Percentiles rank a stretch among this genome's conserved stretches.
Evolutionary conservation across 2,888 invertebrate species (phyloP).

Genomic region (Tipula vernalis): DNA sequence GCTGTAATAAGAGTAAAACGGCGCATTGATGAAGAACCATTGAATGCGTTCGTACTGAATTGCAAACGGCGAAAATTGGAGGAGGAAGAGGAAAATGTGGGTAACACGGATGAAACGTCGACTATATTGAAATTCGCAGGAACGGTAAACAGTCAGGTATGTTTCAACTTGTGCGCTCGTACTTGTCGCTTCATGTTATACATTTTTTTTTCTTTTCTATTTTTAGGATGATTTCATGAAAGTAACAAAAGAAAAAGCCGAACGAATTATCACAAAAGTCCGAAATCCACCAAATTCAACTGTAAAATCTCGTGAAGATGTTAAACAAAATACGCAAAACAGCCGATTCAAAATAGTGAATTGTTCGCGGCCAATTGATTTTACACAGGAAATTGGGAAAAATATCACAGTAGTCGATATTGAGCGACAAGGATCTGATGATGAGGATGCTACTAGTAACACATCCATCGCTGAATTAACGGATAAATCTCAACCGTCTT

Average conservation of each 20-base stretch:
- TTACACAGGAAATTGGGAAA: slow-evolving; percentile 20
- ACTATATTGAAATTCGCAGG: slow-evolving; percentile 59
- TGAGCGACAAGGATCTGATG: slow-evolving; percentile 30
- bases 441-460: slow-evolving; percentile 12
- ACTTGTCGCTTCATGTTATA: too few species aligned
- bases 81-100: slow-evolving; percentile 21
- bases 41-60: slow-evolving; percentile 54
- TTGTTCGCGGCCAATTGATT: slow-evolving; percentile 38
- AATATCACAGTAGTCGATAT: slow-evolving; percentile 45
- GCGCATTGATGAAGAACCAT: slow-evolving; percentile 55
- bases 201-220: background rate
- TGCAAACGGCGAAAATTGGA: slow-evolving; percentile 55
- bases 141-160: slow-evolving; percentile 54
- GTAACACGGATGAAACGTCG: slow-evolving; percentile 37
- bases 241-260: slow-evolving; percentile 37
- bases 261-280: slow-evolving; percentile 38
- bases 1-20: slow-evolving; percentile 63
- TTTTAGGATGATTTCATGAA: slow-evolving; percentile 35
- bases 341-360: slow-evolving; percentile 48
- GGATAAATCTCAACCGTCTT: slow-evolving; percentile 15
- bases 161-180: background rate
- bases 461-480: slow-evolving; percentile 17
- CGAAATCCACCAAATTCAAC: slow-evolving; percentile 35
- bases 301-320: slow-evolving; percentile 36
- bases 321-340: slow-evolving; percentile 36